Conservation (phyloP, 2,888 invertebrate species). For the Eupithecia vulgata region DNA sequence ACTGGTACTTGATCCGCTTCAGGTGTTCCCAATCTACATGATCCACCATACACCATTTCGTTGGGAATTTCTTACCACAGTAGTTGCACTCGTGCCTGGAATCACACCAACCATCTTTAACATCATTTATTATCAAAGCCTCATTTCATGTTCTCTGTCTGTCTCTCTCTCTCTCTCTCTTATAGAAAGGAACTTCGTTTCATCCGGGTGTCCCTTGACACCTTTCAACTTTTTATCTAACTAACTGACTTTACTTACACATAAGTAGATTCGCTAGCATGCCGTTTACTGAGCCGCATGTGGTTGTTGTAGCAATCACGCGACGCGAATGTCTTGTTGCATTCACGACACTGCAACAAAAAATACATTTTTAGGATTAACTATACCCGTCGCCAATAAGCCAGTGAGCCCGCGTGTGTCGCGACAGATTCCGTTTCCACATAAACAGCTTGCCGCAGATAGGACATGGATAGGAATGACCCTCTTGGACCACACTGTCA, state of each 20-base stretch:
- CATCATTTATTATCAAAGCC: too few species aligned
- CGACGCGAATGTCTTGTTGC: conserved; percentile 71
- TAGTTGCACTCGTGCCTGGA: conserved; percentile 75
- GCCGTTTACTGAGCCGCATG: conserved; percentile 72
- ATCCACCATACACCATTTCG: conserved; percentile 76
- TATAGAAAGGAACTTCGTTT: too few species aligned
- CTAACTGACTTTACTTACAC: conserved; percentile 55
- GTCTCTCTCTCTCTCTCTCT: too few species aligned
- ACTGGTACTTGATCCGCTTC: conserved; percentile 73
- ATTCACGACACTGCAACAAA: conserved; percentile 59
- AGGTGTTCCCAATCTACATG: conserved; percentile 79
- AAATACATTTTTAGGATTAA: neutral
- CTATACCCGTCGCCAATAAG: too few species aligned
- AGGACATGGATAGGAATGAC: too few species aligned
- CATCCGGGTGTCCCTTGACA: too few species aligned
- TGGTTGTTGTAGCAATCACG: conserved; percentile 76
- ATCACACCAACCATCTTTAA: neutral
- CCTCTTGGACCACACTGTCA: too few species aligned
- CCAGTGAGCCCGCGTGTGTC: too few species aligned
- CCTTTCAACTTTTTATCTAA: too few species aligned
- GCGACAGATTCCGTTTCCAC: too few species aligned
- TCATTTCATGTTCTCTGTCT: too few species aligned
- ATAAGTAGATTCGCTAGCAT: conserved; percentile 66
- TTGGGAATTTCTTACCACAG: conserved; percentile 74
- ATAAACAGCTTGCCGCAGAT: too few species aligned